phyloP scores from a whole-genome alignment of 2,888 invertebrate genomes.

The Steinernema hermaphroditum region DNA sequence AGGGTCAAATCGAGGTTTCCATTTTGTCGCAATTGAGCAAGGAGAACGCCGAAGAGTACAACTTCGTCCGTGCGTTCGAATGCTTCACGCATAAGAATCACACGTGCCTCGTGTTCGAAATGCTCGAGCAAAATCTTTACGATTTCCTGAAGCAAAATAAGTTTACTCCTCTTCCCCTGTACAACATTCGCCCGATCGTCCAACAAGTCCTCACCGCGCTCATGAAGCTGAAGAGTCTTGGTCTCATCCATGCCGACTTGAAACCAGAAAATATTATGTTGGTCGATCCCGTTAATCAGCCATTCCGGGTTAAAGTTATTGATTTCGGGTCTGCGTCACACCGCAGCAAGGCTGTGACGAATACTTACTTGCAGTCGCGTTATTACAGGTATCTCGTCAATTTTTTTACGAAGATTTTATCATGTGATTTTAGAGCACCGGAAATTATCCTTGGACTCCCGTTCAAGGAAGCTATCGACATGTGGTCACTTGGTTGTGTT shows the following conservation, averaged over 20 bases:
- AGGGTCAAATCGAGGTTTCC: constrained; percentile 98
- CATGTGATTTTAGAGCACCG: constrained; percentile 76
- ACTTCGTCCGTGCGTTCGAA: constrained; percentile 99
- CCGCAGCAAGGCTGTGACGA: constrained; percentile 98
- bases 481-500: constrained; percentile 99
- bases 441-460: constrained; percentile 95
- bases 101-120: constrained; percentile 73
- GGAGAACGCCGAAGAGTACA: constrained; percentile 98
- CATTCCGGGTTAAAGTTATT: constrained; percentile 98
- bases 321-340: constrained; percentile 99
- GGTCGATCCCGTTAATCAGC: constrained; percentile 95
- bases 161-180: constrained; percentile 95
- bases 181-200: constrained; percentile 95
- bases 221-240: constrained; percentile 85
- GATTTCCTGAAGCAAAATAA: constrained; percentile 99
- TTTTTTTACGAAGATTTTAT: no score
- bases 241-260: constrained; percentile 97
- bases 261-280: constrained; percentile 99
- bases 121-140: constrained; percentile 99
- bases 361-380: constrained; percentile 96
- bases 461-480: constrained; percentile 98
- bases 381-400: constrained; percentile 93
- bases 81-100: constrained; percentile 77
- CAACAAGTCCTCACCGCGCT: constrained; percentile 89
- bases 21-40: constrained; percentile 73